Percentiles rank a stretch among this genome's conserved stretches.
phyloP scores from a whole-genome alignment of 2,888 invertebrate genomes.

The Drosophila bunnanda region DNA sequence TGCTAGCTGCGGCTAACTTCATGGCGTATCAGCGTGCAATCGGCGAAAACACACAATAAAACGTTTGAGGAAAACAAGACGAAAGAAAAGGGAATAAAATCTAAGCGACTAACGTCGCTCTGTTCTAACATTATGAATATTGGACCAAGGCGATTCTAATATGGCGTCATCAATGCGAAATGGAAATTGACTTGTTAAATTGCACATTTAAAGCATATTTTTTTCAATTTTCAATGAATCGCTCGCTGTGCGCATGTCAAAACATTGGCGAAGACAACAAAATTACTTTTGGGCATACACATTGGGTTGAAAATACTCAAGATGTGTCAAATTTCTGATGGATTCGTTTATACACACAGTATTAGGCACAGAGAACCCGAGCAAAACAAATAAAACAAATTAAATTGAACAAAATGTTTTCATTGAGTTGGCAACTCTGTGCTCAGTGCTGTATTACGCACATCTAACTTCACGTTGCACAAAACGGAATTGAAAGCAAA shows the following conservation, averaged over 20 bases:
- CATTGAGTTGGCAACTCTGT: constrained; percentile 58
- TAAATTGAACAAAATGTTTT: not conserved
- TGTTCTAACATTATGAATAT: constrained; percentile 37
- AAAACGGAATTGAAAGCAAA: constrained; percentile 75
- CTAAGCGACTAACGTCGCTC: constrained; percentile 19
- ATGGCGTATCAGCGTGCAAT: constrained; percentile 55
- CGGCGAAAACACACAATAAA: constrained; percentile 63
- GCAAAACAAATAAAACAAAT: constrained; percentile 18
- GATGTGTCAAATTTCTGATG: not conserved
- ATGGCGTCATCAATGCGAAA: constrained; percentile 51
- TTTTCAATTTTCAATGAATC: constrained; percentile 5
- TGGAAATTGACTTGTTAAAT: not conserved
- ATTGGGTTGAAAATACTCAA: constrained; percentile 9
- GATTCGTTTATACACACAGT: not conserved
- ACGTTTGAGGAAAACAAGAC: constrained; percentile 72
- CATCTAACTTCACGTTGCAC: constrained; percentile 76
- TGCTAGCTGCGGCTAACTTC: constrained; percentile 67
- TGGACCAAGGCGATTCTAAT: constrained; percentile 46
- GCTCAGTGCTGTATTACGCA: constrained; percentile 47
- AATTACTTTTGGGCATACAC: constrained; percentile 24
- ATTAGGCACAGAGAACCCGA: not conserved
- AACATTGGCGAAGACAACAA: constrained; percentile 14
- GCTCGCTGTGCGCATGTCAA: constrained; percentile 71
- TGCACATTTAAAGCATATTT: not conserved
- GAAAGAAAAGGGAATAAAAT: constrained; percentile 38